Base-by-base conservation (phyloP, 2,113 vertebrate species). In the Sakesphorus luctuosus region DNA sequence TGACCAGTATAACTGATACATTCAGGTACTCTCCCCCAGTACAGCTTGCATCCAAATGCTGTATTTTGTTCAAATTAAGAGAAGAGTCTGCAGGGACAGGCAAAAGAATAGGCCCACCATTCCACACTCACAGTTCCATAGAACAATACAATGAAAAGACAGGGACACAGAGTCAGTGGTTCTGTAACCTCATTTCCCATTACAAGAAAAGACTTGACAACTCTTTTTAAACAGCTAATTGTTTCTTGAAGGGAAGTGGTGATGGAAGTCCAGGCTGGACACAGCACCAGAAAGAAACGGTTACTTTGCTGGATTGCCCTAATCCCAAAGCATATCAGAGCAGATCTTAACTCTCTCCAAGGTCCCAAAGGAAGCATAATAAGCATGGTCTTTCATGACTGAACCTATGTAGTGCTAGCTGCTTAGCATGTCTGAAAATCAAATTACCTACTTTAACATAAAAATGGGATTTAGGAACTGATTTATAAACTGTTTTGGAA, bases 1-100 rank as follows among this genome's bases (percentile, higher is more conserved):
- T 61, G 33, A 67, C 67, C 38, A 72, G 13, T 25, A 9, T 36
- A 92, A 69, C 1, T 25, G 10, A 65, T 28, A 43, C 0, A 17
- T 77, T 74, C 23, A 74, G 33, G 65, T 17, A 56, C 11, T 62
- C n/a, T n/a, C 52, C 40, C 18, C 18, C 31, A 72, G 56, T 10
- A 35, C 0, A 0, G 28, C 35, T 66, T 67, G 93, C 3, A 5
- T 14, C 18, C 18, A 63, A 81, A 75, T 0, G 3, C 25, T 58
- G 40, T n/a, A 59, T 40, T 43, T 55, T 85, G 17, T 35, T 75
- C 33, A 75, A 5, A 55, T 58, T 36, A 77, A 62, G 36, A 61
- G 14, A 66, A 52, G 23, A 55, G 13, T 25, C 17, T 68, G 19
- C n/a, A 85, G 31, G 12, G 16, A 55, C 13, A 65, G 24, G 24